A percentile compares a stretch with the other conserved stretches of the same genome.
Conservation (phyloP, 23 tunicate genomes). For the Botrylloides violaceus region DNA sequence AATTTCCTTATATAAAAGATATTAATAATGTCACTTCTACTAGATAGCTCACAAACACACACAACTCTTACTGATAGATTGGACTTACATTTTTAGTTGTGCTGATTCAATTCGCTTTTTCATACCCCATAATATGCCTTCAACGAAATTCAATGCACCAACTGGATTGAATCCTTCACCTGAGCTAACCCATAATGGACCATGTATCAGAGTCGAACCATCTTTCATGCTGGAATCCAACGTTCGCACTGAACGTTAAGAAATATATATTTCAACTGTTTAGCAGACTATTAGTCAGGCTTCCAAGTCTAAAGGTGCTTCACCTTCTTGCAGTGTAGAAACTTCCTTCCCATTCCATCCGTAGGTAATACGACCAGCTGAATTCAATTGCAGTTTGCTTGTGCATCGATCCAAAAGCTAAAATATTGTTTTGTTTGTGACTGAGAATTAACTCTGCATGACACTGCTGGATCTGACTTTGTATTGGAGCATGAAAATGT, state of each 20-base stretch:
- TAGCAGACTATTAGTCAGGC: background rate
- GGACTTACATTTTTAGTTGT: conserved; percentile 35
- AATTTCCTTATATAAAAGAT: too few relatives aligned
- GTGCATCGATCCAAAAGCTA: conserved; percentile 18
- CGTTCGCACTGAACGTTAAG: conserved; percentile 31
- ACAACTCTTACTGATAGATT: too few relatives aligned
- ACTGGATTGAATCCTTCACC: conserved; percentile 50
- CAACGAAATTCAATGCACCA: conserved; percentile 32
- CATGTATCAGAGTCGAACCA: conserved; percentile 25
- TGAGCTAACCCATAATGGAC: conserved; percentile 70
- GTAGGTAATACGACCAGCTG: background rate
- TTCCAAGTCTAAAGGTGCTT: background rate
- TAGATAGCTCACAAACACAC: too few relatives aligned
- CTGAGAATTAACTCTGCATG: too few relatives aligned
- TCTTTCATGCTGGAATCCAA: conserved; percentile 29
- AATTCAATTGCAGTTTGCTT: conserved; percentile 1
- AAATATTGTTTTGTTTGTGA: too few relatives aligned
- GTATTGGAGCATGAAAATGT: too few relatives aligned
- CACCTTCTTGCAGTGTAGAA: conserved; percentile 4
- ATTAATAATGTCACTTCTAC: too few relatives aligned
- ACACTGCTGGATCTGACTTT: too few relatives aligned
- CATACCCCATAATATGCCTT: conserved; percentile 27
- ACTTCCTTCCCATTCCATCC: conserved; percentile 28
- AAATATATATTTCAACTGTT: background rate
- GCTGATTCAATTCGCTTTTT: conserved; percentile 34